Conservation (phyloP, 2,888 invertebrate species). For the Hypercompe scribonia region DNA sequence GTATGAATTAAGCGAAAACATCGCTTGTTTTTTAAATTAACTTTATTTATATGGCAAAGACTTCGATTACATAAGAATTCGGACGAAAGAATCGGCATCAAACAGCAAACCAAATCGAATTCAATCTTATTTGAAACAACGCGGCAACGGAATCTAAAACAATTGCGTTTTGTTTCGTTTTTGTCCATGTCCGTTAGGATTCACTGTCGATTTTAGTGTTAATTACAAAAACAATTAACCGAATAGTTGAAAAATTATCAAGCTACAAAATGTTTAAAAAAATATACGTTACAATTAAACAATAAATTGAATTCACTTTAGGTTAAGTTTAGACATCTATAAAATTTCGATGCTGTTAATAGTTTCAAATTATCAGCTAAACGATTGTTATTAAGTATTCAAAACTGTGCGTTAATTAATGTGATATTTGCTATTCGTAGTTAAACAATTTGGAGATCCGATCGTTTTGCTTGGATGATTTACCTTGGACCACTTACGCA, state of each 20-base stretch:
- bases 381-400: neutral
- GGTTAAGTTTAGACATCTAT: neutral
- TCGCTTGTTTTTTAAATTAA: neutral
- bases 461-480: conserved; percentile 64
- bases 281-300: neutral
- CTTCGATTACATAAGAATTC: neutral
- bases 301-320: neutral
- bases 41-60: neutral
- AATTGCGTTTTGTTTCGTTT: neutral
- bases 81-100: neutral
- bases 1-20: neutral
- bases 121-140: neutral
- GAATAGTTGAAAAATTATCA: neutral
- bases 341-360: conserved; percentile 4
- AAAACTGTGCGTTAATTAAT: conserved; percentile 11
- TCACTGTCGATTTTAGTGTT: neutral
- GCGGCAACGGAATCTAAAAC: neutral
- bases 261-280: neutral
- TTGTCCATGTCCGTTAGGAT: neutral
- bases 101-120: neutral
- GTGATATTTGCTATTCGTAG: conserved; percentile 9
- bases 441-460: conserved; percentile 60
- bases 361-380: neutral
- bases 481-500: conserved; percentile 77
- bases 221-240: neutral